Evolutionary conservation across 2,797 vertebrate genomes (phyloP).

Genomic region (Enoplosus armatus): DNA sequence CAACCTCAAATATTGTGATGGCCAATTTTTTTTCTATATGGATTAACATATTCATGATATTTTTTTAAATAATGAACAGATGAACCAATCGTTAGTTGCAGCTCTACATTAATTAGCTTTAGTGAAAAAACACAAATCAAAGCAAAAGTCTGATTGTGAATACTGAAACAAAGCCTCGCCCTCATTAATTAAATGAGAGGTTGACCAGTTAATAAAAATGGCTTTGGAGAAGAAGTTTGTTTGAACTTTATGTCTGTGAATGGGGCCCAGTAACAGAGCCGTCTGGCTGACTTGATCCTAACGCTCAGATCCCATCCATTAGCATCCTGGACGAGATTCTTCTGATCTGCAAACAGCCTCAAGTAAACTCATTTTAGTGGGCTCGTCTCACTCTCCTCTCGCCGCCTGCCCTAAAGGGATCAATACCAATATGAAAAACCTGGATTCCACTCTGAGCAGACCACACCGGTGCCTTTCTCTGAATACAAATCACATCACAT

Average conservation of each 20-base stretch:
- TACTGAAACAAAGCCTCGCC: constrained; percentile 26
- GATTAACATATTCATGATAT: constrained; percentile 10
- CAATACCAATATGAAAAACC: constrained; percentile 89
- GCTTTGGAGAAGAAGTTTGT: constrained; percentile 35
- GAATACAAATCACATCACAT: constrained; percentile 84
- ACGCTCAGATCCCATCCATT: constrained; percentile 78
- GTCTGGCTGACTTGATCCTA: constrained; percentile 63
- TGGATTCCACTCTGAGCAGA: constrained; percentile 85
- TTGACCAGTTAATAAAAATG: constrained; percentile 38
- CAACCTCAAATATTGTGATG: too few species aligned
- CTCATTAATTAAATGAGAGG: constrained; percentile 50
- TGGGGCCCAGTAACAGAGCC: constrained; percentile 51
- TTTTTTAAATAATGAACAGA: constrained; percentile 20
- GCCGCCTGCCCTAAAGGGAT: constrained; percentile 82
- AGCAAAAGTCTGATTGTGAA: constrained; percentile 36
- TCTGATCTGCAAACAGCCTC: constrained; percentile 86
- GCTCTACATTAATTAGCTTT: constrained; percentile 29
- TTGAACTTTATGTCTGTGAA: constrained; percentile 50
- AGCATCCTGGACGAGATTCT: constrained; percentile 83
- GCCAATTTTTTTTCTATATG: background rate
- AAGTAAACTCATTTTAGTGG: constrained; percentile 85
- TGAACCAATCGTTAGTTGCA: constrained; percentile 16
- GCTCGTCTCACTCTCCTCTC: constrained; percentile 72
- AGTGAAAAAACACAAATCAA: constrained; percentile 25
- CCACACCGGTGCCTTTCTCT: constrained; percentile 78